Evolutionary conservation across 2,113 vertebrate species (phyloP), one percentile per base, ranked within the genome.

Genomic region (Cairina moschata): DNA sequence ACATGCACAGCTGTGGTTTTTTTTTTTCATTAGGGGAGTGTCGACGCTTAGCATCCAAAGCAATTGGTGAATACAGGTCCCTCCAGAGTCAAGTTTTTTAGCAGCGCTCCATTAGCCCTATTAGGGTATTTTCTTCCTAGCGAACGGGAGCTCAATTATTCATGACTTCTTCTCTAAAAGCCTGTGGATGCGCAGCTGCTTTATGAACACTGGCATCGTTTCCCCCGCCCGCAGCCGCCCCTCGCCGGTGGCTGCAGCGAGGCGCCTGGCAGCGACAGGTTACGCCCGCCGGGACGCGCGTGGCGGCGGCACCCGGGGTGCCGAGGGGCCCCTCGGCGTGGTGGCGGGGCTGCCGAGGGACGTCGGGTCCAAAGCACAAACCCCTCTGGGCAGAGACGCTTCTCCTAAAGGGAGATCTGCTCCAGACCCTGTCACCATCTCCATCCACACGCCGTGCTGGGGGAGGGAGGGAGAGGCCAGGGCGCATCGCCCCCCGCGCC

Each of bases 61-160:
- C 98, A 98, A 98, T 99, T 98, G 98, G 98, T 94, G 93, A 98
- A 93, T 67, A 93, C 2, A 76, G 82, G 97, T 95, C 97, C 97
- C 98, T 77, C 92, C 88, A 87, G 96, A 69, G 90, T 91, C 96
- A 95, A 86, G 93, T 97, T 97, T 95, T 96, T 97, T 98, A 97
- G 75, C 97, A 90, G 97, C 83, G 98, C 98, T 99, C 99, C 99
- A 99, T 99, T 99, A 99, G 98, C 97, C 96, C 98, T 98, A 98
- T 99, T 98, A 98, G 97, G 97, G 94, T 94, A 84, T 97, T 94
- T 96, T 97, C 98, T 97, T 97, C 98, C 98, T 98, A 83, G 97
- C 76, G 79, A 97, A 97, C 94, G 97, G 97, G 97, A 98, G 98
- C 96, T 99, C 98, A 99, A 99, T 99, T 99, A 99, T 99, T 99